phyloP scores from a whole-genome alignment of 2,797 vertebrate genomes.

The Lepus oiostolus region DNA sequence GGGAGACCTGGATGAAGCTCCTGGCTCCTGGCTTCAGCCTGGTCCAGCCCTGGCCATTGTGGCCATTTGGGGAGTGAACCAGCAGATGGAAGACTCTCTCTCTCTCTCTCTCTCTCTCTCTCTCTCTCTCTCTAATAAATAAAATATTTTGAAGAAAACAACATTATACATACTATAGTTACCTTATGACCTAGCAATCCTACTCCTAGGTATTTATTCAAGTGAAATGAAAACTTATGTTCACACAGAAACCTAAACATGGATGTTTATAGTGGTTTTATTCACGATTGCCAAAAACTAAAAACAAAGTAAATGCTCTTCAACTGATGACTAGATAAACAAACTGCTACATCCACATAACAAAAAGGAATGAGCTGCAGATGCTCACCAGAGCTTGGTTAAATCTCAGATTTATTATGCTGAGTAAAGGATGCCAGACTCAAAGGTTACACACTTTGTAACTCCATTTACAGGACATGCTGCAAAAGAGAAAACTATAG shows the following conservation, averaged over 20 bases:
- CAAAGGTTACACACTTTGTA: neutral
- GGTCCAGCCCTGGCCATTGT: no score
- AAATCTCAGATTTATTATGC: neutral
- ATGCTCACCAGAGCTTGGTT: neutral
- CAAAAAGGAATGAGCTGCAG: slow-evolving; percentile 8
- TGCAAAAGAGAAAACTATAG: neutral
- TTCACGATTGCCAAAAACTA: neutral
- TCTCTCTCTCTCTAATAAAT: no score
- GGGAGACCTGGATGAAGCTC: no score
- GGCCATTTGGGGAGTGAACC: no score
- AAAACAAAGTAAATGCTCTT: slow-evolving; percentile 56
- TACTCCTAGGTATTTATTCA: neutral
- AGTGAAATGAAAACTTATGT: slow-evolving; percentile 35
- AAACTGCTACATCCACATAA: neutral
- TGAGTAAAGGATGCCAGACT: neutral
- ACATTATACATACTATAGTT: neutral
- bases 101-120: no score
- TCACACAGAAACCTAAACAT: neutral
- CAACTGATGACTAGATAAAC: slow-evolving; percentile 32
- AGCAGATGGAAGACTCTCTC: no score
- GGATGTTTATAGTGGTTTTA: neutral
- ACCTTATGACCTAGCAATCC: neutral
- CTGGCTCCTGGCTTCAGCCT: no score
- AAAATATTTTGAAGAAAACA: no score
- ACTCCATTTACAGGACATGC: slow-evolving; percentile 18